Evolutionary conservation across 2,113 vertebrate species (phyloP), one percentile per base, ranked within the genome.

Genomic region (Carassius carassius): DNA sequence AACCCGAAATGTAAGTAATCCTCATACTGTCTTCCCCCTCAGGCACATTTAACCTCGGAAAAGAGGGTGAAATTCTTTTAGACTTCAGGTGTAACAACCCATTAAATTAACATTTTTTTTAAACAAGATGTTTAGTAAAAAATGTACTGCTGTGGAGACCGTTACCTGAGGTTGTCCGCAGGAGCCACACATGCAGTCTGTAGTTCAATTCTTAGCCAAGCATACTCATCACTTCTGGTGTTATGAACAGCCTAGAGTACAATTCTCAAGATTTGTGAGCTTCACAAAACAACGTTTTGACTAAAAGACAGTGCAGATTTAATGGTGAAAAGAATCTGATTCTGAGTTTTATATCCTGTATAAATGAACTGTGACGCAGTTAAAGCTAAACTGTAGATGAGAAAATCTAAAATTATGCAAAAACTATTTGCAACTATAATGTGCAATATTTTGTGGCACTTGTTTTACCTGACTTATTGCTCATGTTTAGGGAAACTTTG

Each of bases 1-100:
- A 79, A 12, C 35, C 47, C 41, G 54, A 83, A 76, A 73, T 65
- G 29, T 67, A 80, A 78, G 74, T 63, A 84, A 85, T 35, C 67
- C 79, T 58, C 47, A 60, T 37, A 49, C 62, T 72, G 72, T 76
- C 75, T 85, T 67, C 44, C 60, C 82, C 73, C 78, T 69, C 58
- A 56, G 87, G 81, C 37, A 78, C 51, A 19, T 83, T 86, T 88
- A 80, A 80, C 60, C 76, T 83, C 49, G 29, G 49, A 73, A 32
- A 70, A 21, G n/a, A 54, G 54, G 69, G 25, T 16, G 41, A 21
- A 5, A n/a, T 19, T 32, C 11, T 2, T 35, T 23, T 21, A 81
- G 41, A 69, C 41, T 80, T 80, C 23, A 35, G 41, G 41, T 54
- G 11, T 32, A 81, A 81, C 60, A 80, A 65, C 8, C 16, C 56